Evolutionary conservation across 92 coral and sea anemone species (phyloP).

Genomic region (Parazoanthus atlanticus): DNA sequence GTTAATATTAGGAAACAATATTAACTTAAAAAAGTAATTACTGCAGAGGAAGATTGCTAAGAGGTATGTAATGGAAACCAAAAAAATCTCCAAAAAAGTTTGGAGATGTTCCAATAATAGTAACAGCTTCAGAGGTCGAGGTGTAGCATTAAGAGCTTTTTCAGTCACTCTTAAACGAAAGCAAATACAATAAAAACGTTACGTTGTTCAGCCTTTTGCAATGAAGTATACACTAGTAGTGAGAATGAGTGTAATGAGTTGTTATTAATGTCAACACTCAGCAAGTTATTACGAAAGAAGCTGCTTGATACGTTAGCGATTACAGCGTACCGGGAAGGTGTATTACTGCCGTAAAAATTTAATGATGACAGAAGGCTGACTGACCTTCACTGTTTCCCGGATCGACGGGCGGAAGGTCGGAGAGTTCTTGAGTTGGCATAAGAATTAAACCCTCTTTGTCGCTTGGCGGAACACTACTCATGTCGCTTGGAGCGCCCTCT

Average conservation of each 20-base stretch:
- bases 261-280: background rate
- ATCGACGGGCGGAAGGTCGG: too few relatives aligned
- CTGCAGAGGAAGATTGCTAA: background rate
- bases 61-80: background rate
- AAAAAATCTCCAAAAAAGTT: background rate
- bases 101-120: background rate
- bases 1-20: background rate
- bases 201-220: constrained; percentile 2
- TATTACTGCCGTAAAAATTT: background rate
- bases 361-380: constrained; percentile 9
- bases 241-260: background rate
- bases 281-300: background rate
- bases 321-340: background rate
- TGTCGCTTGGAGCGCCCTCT: background rate
- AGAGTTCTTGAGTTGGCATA: background rate
- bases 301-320: background rate
- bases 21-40: background rate
- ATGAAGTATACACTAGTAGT: background rate
- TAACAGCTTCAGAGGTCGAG: background rate
- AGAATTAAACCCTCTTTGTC: background rate
- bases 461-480: background rate
- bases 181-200: background rate
- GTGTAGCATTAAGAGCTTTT: too few relatives aligned
- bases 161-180: too few relatives aligned
- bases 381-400: constrained; percentile 21